These are phyloP conservation scores for Pedicia rivosa DNA, from an alignment of 2,888 invertebrate species.

Conservation along the genomic window DNA sequence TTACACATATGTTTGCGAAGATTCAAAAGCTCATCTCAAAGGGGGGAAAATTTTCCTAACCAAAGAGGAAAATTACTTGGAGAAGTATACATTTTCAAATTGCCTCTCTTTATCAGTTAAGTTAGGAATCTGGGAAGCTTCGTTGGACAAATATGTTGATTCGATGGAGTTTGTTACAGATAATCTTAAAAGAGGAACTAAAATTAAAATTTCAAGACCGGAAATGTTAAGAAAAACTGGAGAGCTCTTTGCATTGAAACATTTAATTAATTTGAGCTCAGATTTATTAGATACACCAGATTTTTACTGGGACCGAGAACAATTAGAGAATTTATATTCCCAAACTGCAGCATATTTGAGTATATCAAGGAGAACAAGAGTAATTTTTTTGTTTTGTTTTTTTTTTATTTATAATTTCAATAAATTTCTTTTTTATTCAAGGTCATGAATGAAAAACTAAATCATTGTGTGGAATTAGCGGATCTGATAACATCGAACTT, in stretches of 20 bases:
- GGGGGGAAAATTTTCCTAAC: constrained; percentile 26
- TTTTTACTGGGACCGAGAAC: constrained; percentile 95
- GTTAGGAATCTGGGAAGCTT: constrained; percentile 85
- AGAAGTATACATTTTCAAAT: constrained; percentile 90
- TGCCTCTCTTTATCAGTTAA: constrained; percentile 88
- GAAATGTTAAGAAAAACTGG: constrained; percentile 64
- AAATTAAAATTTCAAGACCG: constrained; percentile 39
- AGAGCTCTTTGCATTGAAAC: constrained; percentile 74
- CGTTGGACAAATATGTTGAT: constrained; percentile 66
- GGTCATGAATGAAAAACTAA: constrained; percentile 91
- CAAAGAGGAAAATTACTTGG: constrained; percentile 43
- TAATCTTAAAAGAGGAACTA: constrained; percentile 58
- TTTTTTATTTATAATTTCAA: no score
- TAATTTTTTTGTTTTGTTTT: no score
- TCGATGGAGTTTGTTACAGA: constrained; percentile 67
- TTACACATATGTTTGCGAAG: constrained; percentile 46
- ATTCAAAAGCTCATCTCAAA: constrained; percentile 28
- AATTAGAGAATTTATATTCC: constrained; percentile 70
- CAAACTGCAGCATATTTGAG: constrained; percentile 71
- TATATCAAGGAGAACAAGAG: constrained; percentile 68
- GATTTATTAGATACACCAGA: constrained; percentile 91
- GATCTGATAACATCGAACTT: constrained; percentile 79
- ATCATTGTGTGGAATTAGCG: constrained; percentile 85
- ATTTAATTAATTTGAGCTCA: constrained; percentile 82
- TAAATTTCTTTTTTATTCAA: constrained; percentile 36